phyloP scores from a whole-genome alignment of 2,888 invertebrate species.

The Ypsolopha scabrella region DNA sequence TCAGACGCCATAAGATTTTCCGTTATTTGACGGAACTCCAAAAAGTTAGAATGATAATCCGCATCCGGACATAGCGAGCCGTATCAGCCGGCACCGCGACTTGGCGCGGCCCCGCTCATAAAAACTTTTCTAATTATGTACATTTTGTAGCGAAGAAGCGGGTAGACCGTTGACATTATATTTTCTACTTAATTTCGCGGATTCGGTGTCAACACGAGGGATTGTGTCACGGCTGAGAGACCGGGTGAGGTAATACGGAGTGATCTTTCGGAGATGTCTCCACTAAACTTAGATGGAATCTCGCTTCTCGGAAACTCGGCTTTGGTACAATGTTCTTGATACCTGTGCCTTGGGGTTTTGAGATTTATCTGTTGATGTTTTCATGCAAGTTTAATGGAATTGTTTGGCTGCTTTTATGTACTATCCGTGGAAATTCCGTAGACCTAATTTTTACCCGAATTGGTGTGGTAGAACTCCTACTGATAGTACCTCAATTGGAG shows the following conservation, averaged over 20 bases:
- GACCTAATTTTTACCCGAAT: no score
- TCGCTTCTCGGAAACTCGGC: not conserved
- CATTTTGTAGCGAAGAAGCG: constrained; percentile 61
- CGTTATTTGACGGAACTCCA: no score
- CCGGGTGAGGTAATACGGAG: constrained; percentile 22
- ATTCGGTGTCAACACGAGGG: constrained; percentile 39
- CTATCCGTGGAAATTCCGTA: no score
- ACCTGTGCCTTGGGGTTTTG: not conserved
- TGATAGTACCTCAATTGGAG: no score
- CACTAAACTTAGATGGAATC: constrained; percentile 44
- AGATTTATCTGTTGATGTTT: no score
- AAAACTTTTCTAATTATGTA: constrained; percentile 70
- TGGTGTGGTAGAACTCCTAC: no score
- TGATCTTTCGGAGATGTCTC: constrained; percentile 21
- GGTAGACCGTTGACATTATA: constrained; percentile 46
- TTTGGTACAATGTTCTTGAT: not conserved
- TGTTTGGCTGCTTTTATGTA: no score
- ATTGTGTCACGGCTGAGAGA: constrained; percentile 18
- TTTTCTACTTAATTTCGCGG: constrained; percentile 57
- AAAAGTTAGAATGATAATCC: constrained; percentile 40
- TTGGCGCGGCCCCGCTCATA: constrained; percentile 51
- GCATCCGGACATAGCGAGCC: constrained; percentile 47
- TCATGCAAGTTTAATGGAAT: no score
- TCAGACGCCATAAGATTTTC: no score
- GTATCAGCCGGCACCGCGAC: constrained; percentile 51